Conservation (phyloP, 2,888 invertebrate species). For the Tinea trinotella region DNA sequence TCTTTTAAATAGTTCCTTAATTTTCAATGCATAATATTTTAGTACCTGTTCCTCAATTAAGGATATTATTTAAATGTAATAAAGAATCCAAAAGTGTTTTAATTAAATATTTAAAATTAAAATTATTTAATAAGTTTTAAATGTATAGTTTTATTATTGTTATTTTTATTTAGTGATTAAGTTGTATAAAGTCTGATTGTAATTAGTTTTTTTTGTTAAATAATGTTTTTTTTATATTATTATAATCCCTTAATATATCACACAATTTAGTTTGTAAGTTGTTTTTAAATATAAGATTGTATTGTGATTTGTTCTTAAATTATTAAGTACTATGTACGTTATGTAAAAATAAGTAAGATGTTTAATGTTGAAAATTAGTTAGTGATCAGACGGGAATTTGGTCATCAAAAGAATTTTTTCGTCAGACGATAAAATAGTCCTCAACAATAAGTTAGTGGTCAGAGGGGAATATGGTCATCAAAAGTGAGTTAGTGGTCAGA, state of each 20-base stretch:
- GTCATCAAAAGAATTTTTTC: too few species aligned
- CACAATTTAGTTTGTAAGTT: slow-evolving; percentile 26
- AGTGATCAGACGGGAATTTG: too few species aligned
- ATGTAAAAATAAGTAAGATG: too few species aligned
- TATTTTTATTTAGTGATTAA: slow-evolving; percentile 17
- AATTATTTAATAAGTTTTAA: slow-evolving; percentile 20
- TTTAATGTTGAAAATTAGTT: too few species aligned
- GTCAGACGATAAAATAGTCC: too few species aligned
- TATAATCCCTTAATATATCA: slow-evolving; percentile 21
- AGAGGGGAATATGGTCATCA: too few species aligned
- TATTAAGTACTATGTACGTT: too few species aligned
- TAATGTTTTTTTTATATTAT: slow-evolving; percentile 19
- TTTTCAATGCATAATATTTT: slow-evolving; percentile 44
- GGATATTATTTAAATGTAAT: slow-evolving; percentile 23
- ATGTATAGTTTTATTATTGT: slow-evolving; percentile 24
- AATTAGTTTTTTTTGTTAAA: slow-evolving; percentile 31
- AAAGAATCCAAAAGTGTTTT: slow-evolving; percentile 3
- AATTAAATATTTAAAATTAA: too few species aligned
- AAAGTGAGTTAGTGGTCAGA: too few species aligned
- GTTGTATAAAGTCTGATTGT: slow-evolving; percentile 60
- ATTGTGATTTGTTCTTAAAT: slow-evolving; percentile 17
- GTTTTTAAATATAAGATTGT: slow-evolving; percentile 22
- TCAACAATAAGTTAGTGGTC: too few species aligned
- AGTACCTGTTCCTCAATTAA: slow-evolving; percentile 69
- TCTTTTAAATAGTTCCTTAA: too few species aligned